Base-by-base conservation (phyloP, 2,113 vertebrate genomes). In the Neopipo cinnamomea region DNA sequence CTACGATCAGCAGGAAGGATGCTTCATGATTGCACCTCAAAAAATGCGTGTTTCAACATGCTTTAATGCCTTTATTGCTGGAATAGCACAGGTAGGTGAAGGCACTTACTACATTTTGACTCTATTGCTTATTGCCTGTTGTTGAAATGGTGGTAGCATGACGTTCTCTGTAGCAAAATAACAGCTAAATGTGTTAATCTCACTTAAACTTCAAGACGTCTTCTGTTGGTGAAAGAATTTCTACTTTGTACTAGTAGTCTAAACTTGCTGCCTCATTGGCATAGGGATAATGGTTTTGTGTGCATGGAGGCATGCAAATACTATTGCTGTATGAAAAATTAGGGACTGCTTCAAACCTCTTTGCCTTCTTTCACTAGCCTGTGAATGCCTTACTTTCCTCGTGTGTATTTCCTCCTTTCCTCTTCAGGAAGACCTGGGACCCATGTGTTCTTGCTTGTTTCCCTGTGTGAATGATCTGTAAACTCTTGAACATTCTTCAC, bases 11-110 rank as follows among this genome's bases (percentile, higher is more conserved):
- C 99, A 99, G 97, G 99, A 99, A 93, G 99, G 99, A 35, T 99
- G 99, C 97, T 99, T 99, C 97, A 99, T 99, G 99, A 99, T 99
- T 44, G 99, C 99, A 2, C 99, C 99, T 30, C 99, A 99, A 95
- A 99, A 99, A 98, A 99, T 99, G 99, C 98, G 99, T 46, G 98
- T 98, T 59, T 99, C 99, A 0, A 99, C 99, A 44, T 99, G 99
- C 97, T 99, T 99, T 91, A 99, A 99, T n/a, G 99, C 98, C 35
- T 99, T 99, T 92, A 99, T 99, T 50, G 99, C 99, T 66, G 99
- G 99, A 93, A 99, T 99, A 89, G 98, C 99, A 79, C 99, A 99
- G 97, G 99, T 99, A 96, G 97, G 96, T 96, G 92, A 84, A 92
- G 65, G 39, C 65, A 9, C 33, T 86, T 25, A n/a, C 0, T 77